Percentiles rank a stretch among this genome's conserved stretches.
phyloP scores from a whole-genome alignment of 1,140 invertebrate genomes.

The Wasmannia auropunctata region DNA sequence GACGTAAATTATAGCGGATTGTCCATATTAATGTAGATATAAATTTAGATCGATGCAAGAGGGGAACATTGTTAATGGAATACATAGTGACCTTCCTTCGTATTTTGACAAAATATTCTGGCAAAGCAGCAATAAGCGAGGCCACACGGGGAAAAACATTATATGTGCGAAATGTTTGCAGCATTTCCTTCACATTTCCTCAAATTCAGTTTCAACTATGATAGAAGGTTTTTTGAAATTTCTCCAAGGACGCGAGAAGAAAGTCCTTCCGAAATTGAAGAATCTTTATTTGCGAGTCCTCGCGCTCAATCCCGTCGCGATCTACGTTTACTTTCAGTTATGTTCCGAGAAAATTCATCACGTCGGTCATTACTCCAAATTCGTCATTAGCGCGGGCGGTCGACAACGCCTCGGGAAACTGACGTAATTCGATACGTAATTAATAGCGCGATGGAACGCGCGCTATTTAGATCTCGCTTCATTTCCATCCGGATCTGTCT shows the following conservation, averaged over 20 bases:
- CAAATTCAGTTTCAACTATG: background rate
- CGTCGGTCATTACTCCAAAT: constrained; percentile 11
- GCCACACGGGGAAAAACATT: background rate
- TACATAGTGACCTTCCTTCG: background rate
- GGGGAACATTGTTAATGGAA: background rate
- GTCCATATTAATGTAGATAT: background rate
- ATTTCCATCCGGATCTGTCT: constrained; percentile 50
- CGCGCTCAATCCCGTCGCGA: background rate
- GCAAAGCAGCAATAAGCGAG: background rate
- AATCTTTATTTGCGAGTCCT: background rate
- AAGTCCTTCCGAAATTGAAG: background rate
- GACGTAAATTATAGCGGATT: background rate
- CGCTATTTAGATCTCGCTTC: constrained; percentile 49
- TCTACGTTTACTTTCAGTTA: background rate
- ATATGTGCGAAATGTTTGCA: background rate
- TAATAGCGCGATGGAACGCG: constrained; percentile 44
- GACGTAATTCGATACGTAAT: constrained; percentile 51
- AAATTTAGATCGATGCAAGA: background rate
- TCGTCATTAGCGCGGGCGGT: constrained; percentile 12
- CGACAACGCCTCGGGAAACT: constrained; percentile 43
- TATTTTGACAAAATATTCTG: constrained; percentile 20
- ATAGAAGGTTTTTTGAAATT: background rate
- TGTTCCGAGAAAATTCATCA: background rate
- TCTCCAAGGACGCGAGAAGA: background rate
- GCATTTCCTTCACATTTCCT: background rate